Conservation (phyloP, 2,113 vertebrate species). For the Ardeotis arabs region DNA sequence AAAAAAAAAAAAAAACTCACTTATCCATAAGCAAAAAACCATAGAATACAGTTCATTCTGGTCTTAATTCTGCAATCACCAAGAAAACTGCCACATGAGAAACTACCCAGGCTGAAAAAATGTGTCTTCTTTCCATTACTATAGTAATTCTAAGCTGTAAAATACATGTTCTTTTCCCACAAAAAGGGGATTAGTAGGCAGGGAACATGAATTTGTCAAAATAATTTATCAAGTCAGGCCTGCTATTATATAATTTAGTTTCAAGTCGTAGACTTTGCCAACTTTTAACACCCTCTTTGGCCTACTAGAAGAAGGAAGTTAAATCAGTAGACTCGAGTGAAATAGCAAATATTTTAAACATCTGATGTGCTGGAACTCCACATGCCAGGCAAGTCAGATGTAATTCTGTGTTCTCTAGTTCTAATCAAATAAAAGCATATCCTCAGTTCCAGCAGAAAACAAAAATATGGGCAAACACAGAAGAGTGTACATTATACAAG, state of each 20-base stretch:
- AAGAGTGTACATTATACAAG: neutral
- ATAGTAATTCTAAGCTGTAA: neutral
- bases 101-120: neutral
- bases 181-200: neutral
- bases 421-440: neutral
- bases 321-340: neutral
- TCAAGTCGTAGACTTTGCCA: neutral
- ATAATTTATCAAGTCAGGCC: neutral
- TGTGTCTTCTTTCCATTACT: neutral
- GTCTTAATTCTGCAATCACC: neutral
- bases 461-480: neutral
- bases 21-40: neutral
- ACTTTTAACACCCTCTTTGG: neutral
- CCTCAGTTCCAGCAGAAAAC: neutral
- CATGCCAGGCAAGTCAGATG: neutral
- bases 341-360: neutral
- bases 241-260: neutral
- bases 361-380: neutral
- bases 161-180: neutral
- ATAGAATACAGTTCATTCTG: neutral
- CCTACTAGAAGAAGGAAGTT: neutral
- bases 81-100: neutral
- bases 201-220: constrained; percentile 16
- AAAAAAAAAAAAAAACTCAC: neutral
- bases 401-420: neutral